Evolutionary conservation across 1,140 invertebrate species (phyloP), one percentile per base, ranked within the genome.

Genomic region (Brevipalpus yothersi): DNA sequence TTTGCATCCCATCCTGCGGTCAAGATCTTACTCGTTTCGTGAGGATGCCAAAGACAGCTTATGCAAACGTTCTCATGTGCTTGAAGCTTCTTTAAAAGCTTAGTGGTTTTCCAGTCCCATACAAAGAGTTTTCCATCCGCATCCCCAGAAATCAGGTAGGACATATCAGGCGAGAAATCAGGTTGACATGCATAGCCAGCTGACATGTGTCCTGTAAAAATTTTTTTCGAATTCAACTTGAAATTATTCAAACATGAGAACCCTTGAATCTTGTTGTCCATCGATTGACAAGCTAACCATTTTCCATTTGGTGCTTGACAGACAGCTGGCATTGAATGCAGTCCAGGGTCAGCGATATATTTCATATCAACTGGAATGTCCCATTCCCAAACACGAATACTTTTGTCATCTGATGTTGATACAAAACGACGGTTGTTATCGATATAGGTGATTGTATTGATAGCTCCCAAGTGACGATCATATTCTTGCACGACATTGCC

Each of bases 361-460:
- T 98, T 98, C 82, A 98, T 97, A 71, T 99, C 94, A 4, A 99
- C 94, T 0, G 94, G 95, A 69, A 98, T 95, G 71, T 98, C 92
- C 93, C 94, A 99, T 78, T 99, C 95, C 95, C 95, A 99, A 58
- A 99, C 93, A 57, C 95, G 75, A 62, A 99, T 75, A 72, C 89
- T 94, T 41, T 99, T 99, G 70, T 99, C 95, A 72, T 99, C 95
- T 0, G 93, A 97, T 0, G 94, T 97, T 13, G 90, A 91, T 0
- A 97, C 92, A 75, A 98, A 97, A 68, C 93, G 73, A 58, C 93
- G 75, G 73, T 97, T 96, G 66, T 96, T 90, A 74, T 99, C 95
- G 15, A 99, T 91, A 75, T 99, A 98, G 5, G 93, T 98, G 63
- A 99, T 96, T 0, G 90, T 86, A 72, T 98, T 99, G 0, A 99